Conservation (phyloP, 2,888 invertebrate genomes). For the Artemia sinica region DNA sequence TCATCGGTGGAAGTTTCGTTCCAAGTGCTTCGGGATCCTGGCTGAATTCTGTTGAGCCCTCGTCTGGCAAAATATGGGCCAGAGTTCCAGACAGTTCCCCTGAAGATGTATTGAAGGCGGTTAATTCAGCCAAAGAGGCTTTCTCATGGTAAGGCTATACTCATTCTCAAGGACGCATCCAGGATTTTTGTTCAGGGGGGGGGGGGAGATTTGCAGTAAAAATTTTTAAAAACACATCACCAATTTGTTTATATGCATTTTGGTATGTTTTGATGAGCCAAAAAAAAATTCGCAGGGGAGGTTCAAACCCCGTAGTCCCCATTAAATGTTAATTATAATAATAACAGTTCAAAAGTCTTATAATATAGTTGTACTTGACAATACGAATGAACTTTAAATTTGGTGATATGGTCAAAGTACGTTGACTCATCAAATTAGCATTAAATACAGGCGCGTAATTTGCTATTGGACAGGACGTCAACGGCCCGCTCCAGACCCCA, state of each 20-base stretch:
- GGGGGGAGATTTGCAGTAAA: neutral
- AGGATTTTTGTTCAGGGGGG: neutral
- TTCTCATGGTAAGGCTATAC: conserved; percentile 31
- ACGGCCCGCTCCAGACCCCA: too few species aligned
- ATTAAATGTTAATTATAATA: too few species aligned
- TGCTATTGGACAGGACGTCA: too few species aligned
- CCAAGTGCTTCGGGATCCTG: neutral
- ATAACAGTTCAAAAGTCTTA: too few species aligned
- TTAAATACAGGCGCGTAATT: too few species aligned
- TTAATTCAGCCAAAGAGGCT: conserved; percentile 34
- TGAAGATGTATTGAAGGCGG: conserved; percentile 29
- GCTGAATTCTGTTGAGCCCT: conserved; percentile 31
- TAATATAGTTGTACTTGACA: too few species aligned
- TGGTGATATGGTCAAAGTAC: too few species aligned
- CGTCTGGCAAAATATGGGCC: conserved; percentile 34
- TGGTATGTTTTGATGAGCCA: neutral
- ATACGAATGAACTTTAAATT: too few species aligned
- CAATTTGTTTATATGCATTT: neutral
- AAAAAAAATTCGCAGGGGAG: neutral
- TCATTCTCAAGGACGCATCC: too few species aligned
- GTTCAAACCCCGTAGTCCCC: too few species aligned
- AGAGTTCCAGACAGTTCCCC: conserved; percentile 34
- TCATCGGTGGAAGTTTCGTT: neutral
- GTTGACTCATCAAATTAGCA: too few species aligned
- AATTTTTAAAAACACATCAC: neutral